Conservation (phyloP, 2,113 vertebrate species). For the Petaurus breviceps region DNA sequence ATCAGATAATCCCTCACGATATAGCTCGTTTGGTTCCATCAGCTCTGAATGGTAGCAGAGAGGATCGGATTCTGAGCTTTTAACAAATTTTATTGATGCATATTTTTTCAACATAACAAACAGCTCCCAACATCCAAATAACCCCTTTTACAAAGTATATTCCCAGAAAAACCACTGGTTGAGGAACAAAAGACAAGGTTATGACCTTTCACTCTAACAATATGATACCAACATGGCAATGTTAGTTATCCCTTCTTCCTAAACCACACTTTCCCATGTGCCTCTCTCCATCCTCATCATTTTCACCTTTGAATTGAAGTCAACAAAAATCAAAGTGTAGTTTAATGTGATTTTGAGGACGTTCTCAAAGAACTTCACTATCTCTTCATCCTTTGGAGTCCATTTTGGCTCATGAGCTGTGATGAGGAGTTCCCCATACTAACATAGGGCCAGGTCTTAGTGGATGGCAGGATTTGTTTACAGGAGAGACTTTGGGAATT, state of each 20-base stretch:
- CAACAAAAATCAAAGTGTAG: neutral
- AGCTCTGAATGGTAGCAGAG: neutral
- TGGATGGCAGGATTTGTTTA: neutral
- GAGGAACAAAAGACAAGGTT: neutral
- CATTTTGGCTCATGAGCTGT: neutral
- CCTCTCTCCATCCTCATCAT: neutral
- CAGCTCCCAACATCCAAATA: neutral
- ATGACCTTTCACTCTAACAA: neutral
- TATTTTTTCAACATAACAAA: neutral
- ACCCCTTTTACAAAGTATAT: neutral
- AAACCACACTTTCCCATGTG: too few relatives aligned
- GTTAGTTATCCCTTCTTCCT: neutral
- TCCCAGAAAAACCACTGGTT: neutral
- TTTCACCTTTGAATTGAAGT: neutral
- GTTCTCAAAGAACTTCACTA: neutral
- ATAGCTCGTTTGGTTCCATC: neutral
- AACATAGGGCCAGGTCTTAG: neutral
- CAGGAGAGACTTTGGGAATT: neutral
- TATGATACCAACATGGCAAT: neutral
- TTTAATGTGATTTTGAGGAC: neutral
- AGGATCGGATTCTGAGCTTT: neutral
- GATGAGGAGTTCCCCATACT: too few relatives aligned
- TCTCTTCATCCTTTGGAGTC: neutral
- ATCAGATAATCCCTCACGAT: neutral
- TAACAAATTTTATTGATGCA: neutral